A percentile compares a stretch with the other conserved stretches of the same genome.
phyloP scores from a whole-genome alignment of 2,888 invertebrate genomes.

The Caenorhabditis imperialis region DNA sequence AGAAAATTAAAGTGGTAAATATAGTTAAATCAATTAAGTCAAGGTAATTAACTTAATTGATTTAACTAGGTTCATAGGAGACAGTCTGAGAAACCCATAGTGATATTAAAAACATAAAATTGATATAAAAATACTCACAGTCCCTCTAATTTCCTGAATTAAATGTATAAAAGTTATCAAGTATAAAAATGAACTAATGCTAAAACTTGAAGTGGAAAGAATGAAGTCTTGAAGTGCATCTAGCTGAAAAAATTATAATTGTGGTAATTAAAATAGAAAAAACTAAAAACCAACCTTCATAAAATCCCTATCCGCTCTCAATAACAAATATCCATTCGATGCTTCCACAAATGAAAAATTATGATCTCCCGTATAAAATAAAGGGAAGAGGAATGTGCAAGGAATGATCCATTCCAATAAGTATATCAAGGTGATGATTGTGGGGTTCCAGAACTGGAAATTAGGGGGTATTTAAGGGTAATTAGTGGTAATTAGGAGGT shows the following conservation, averaged over 20 bases:
- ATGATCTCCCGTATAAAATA: slow-evolving; percentile 47
- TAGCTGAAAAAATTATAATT: background rate
- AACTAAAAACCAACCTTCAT: slow-evolving; percentile 9
- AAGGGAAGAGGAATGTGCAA: background rate
- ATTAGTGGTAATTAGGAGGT: too few relatives aligned
- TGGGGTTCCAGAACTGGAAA: slow-evolving; percentile 39
- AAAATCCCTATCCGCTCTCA: slow-evolving; percentile 20
- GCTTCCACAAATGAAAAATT: slow-evolving; percentile 29
- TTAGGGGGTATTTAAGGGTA: too few relatives aligned
- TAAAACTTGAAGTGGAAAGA: slow-evolving; percentile 15
- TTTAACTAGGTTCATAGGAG: too few relatives aligned
- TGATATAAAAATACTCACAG: too few relatives aligned
- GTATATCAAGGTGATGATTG: slow-evolving; percentile 18
- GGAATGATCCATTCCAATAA: slow-evolving; percentile 20
- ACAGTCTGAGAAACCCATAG: too few relatives aligned
- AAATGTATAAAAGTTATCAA: too few relatives aligned
- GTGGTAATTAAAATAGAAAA: background rate
- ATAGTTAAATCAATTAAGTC: too few relatives aligned
- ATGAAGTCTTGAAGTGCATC: slow-evolving; percentile 46
- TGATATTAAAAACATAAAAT: too few relatives aligned
- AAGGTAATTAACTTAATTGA: too few relatives aligned
- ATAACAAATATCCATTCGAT: slow-evolving; percentile 4
- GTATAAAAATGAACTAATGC: slow-evolving; percentile 10
- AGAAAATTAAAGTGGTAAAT: too few relatives aligned
- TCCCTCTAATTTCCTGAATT: too few relatives aligned